Percentiles rank a stretch among this genome's conserved stretches.
phyloP scores from a whole-genome alignment of 2,113 vertebrate species.

The Coregonus clupeaformis region DNA sequence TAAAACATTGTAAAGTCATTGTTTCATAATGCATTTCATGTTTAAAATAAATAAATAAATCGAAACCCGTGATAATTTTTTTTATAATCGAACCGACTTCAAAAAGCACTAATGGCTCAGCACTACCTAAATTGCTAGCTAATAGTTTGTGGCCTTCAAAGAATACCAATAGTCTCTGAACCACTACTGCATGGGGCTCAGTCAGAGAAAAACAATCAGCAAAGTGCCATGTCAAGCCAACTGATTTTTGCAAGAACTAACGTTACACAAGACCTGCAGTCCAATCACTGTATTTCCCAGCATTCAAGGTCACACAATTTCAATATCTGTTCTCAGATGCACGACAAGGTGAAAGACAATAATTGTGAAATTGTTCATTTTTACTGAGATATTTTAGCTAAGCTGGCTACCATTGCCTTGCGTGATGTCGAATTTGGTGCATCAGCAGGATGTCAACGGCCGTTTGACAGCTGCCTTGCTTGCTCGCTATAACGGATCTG shows the following conservation, averaged over 20 bases:
- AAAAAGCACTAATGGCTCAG: no score
- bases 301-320: constrained; percentile 45
- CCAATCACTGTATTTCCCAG: constrained; percentile 27
- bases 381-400: neutral
- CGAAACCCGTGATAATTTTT: no score
- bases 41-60: no score
- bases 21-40: no score
- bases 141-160: no score
- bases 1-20: no score
- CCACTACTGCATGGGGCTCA: no score
- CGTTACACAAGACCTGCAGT: neutral
- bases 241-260: neutral
- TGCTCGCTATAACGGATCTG: neutral
- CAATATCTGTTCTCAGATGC: neutral
- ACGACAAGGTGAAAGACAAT: neutral
- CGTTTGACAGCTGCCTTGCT: constrained; percentile 34
- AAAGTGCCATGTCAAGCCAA: neutral
- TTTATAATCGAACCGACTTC: no score
- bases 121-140: no score
- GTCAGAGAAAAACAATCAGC: neutral
- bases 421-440: constrained; percentile 50
- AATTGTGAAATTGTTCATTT: neutral
- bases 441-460: constrained; percentile 59
- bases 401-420: neutral
- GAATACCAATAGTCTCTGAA: no score